These are phyloP conservation scores for Chionoecetes opilio DNA, from an alignment of 1,140 invertebrate species.

Conservation along the genomic window DNA sequence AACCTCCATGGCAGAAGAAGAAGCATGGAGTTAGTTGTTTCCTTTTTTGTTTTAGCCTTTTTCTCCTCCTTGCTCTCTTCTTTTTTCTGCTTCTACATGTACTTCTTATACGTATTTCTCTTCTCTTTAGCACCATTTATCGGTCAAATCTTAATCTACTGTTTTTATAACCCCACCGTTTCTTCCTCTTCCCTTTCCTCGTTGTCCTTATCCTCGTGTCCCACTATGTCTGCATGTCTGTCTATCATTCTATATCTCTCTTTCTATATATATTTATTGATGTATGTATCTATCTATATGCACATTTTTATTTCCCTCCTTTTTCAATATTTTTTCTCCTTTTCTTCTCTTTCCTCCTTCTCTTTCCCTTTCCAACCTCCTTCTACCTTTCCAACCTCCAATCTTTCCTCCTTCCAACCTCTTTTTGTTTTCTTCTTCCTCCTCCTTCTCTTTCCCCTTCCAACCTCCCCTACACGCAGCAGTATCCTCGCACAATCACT, in stretches of 20 bases:
- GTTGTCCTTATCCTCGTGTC: not conserved
- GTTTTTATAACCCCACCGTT: not conserved
- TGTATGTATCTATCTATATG: too few species aligned
- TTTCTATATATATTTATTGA: too few species aligned
- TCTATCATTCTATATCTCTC: too few species aligned
- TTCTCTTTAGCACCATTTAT: not conserved
- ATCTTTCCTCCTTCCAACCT: not conserved
- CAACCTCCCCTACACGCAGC: not conserved
- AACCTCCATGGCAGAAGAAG: not conserved
- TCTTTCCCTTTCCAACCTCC: too few species aligned
- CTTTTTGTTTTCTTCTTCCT: not conserved
- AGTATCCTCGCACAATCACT: not conserved
- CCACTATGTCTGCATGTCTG: too few species aligned
- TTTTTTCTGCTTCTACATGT: too few species aligned
- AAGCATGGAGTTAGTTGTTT: not conserved
- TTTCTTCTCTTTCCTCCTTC: too few species aligned
- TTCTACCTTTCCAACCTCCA: too few species aligned
- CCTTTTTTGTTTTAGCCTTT: not conserved
- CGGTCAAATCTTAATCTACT: not conserved
- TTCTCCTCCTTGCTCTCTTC: too few species aligned
- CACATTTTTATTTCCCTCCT: too few species aligned
- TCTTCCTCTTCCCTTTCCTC: not conserved
- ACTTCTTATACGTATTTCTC: not conserved
- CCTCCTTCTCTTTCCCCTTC: not conserved
- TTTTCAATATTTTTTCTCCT: too few species aligned